Base-by-base conservation (phyloP, 2,888 invertebrate species). In the Atethmia centrago region DNA sequence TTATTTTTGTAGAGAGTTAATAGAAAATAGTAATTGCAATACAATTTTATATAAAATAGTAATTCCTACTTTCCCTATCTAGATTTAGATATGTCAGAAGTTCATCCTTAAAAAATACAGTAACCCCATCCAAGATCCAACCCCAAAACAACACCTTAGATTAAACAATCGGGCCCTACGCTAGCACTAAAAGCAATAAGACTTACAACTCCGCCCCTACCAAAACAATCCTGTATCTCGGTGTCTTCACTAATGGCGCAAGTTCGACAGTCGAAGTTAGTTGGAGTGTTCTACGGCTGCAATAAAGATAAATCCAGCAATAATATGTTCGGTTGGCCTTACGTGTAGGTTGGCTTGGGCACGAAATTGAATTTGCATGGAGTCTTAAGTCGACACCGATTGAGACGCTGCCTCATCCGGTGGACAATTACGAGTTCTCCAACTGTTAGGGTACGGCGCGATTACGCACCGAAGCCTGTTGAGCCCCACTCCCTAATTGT, bases 251-350 rank as follows among this genome's bases (percentile, higher is more conserved):
- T 96, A 96, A 96, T 96, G 95, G 96, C 94, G 92, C 90, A 96
- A 96, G 93, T 96, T 96, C 95, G 96, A 95, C 96, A 95, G 95
- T 94, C 95, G 95, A 96, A 95, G 94, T 96, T 95, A 95, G 94
- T 95, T 95, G 92, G 94, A 95, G 95, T 95, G 95, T 94, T 96
- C 94, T 94, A 95, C 94, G 92, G 93, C 93, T 93, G 95, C 96
- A 95, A 96, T 96, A 96, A 96, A 96, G 95, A 96, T 96, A 96
- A 96, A 96, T 96, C 96, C 96, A 94, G 94, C 95, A 95, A 96
- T 96, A 96, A 96, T 95, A 96, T 95, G 95, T 95, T 94, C 94
- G 92, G 94, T 93, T 94, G 93, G 95, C 95, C 95, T 95, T 95
- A 95, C 93, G 95, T 95, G 94, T 92, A 92, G 93, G 94, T 93